Base-by-base conservation (phyloP, 64 coral and sea anemone genomes). In the Stylophora pistillata region DNA sequence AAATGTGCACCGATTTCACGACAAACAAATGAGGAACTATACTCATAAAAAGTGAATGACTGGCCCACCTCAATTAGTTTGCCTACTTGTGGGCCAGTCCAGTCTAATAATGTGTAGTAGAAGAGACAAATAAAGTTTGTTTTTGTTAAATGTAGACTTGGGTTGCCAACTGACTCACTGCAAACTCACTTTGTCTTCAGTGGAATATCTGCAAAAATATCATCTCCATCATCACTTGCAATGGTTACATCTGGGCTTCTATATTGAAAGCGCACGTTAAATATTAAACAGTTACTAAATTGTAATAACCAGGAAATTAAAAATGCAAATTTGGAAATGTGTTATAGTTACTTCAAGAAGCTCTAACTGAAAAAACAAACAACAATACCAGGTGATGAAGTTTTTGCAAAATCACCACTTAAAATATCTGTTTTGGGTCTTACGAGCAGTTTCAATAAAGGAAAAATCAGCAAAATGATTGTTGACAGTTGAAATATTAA, bases 161-260 rank as follows among this genome's bases (percentile, higher is more conserved):
- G 62, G 64, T 64, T 57, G 52, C 71, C 60, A 56, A 79, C 74
- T 33, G 74, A 77, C 55, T 72, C 77, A 29, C 70, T 62, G 70
- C 26, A 4, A 56, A 86, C 81, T 89, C 27, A 86, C 71, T 58
- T 86, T 85, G 74, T 52, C 56, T 92, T 93, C 56, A 81, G 60
- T 18, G 86, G 74, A 9, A 89, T 89, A 15, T 96, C 94, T 25
- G 79, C 90, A 96, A 96, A 96, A 28, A 96, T 96, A 53, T 96
- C 94, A 53, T 96, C 94, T 57, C 81, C 91, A 87, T 93, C 91
- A 90, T 96, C 94, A 62, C 94, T 96, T 16, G 87, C 94, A 76
- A 96, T 89, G 66, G 94, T 96, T 59, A 85, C 85, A 68, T 96
- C 94, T 56, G 94, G 94, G 79, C 94, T 96, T 84, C 95, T 95